A percentile compares a stretch with the other conserved stretches of the same genome.
Conservation (phyloP, 2,797 vertebrate species). For the Numenius phaeopus region DNA sequence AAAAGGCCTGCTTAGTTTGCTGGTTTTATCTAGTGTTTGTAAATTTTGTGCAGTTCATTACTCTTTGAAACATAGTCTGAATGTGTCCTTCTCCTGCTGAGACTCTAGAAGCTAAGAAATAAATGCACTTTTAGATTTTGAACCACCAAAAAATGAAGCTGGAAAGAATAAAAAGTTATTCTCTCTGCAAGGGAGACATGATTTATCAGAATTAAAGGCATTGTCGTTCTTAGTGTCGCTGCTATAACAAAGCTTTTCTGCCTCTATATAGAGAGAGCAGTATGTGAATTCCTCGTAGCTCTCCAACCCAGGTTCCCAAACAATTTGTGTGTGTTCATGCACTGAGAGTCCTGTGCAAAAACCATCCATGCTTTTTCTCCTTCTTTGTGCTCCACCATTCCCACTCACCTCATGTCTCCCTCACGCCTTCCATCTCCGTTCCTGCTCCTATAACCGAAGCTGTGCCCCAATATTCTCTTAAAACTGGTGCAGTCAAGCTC, state of each 20-base stretch:
- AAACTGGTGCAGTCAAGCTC: neutral
- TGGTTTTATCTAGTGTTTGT: neutral
- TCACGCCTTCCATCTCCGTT: neutral
- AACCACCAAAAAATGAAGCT: neutral
- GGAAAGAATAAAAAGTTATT: neutral
- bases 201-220: neutral
- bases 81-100: neutral
- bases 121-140: neutral
- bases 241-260: neutral
- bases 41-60: neutral
- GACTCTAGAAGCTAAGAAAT: neutral
- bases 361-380: neutral
- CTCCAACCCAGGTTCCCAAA: neutral
- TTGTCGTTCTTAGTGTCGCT: neutral
- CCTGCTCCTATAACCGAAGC: neutral
- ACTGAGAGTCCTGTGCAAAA: neutral
- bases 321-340: accelerated
- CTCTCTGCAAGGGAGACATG: neutral
- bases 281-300: neutral
- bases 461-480: neutral
- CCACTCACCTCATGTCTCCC: neutral
- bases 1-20: neutral
- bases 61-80: neutral
- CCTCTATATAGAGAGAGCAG: neutral
- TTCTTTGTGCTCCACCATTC: neutral